A percentile compares a stretch with the other conserved stretches of the same genome.
Conservation (phyloP, 2,113 vertebrate genomes). For the pig (Sus scrofa) region DNA sequence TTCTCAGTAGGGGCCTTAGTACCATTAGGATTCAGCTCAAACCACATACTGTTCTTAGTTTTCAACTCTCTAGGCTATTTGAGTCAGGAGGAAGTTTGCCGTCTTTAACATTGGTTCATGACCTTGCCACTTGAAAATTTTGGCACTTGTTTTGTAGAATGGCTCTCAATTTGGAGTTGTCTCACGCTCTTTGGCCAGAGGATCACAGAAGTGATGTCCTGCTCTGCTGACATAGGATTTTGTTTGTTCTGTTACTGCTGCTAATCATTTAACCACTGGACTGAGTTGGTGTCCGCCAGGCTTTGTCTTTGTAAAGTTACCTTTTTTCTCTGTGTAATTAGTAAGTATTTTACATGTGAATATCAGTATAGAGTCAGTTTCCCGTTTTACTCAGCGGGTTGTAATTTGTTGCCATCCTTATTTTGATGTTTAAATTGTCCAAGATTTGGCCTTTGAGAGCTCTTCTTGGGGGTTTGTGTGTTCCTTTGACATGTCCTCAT, state of each 20-base stretch:
- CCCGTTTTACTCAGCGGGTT: not conserved
- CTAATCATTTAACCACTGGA: slow-evolving; percentile 7
- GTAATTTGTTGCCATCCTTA: not conserved
- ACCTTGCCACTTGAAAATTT: not conserved
- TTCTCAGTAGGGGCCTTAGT: not conserved
- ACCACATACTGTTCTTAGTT: not conserved
- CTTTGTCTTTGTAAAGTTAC: slow-evolving; percentile 14
- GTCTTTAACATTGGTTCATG: not conserved
- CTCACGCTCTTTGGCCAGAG: not conserved
- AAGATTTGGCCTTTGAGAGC: not conserved
- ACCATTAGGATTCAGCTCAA: not conserved
- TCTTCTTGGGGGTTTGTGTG: not conserved
- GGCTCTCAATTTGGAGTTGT: not conserved
- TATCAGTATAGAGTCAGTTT: not conserved
- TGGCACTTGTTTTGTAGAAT: not conserved
- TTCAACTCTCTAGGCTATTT: not conserved
- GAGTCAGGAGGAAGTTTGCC: not conserved
- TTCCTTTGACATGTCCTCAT: not conserved
- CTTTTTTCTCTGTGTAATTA: not conserved
- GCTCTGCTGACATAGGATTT: not conserved
- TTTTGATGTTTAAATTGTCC: not conserved
- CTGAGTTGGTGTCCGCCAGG: not conserved
- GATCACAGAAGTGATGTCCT: not conserved
- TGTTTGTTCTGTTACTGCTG: not conserved
- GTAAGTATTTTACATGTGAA: not conserved